Conservation (phyloP, 1,140 invertebrate genomes). For the Eufriesea mexicana region DNA sequence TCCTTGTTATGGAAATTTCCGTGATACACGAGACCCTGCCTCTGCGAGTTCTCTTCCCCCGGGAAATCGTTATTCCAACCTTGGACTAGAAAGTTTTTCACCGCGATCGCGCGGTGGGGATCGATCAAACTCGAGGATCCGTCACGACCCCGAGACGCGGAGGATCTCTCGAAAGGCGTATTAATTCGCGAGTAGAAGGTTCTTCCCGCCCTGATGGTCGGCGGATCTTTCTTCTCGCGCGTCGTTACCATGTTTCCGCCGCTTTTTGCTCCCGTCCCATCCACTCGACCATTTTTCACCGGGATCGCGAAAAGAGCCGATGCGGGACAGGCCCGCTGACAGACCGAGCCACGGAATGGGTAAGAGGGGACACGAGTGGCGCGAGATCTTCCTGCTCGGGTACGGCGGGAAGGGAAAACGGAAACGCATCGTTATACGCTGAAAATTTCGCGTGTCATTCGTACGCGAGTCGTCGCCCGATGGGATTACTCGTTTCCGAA, state of each 20-base stretch:
- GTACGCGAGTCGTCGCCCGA: neutral
- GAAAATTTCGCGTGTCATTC: too few relatives aligned
- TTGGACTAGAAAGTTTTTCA: conserved; percentile 8
- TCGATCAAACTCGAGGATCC: neutral
- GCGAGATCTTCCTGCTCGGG: neutral
- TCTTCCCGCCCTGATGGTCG: neutral
- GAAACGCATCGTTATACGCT: neutral
- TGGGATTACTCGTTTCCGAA: neutral
- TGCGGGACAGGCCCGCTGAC: conserved; percentile 16
- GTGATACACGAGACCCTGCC: neutral
- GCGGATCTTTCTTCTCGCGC: neutral
- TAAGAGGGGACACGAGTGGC: neutral
- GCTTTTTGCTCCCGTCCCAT: neutral
- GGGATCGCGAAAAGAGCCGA: conserved; percentile 6
- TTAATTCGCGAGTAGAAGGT: neutral
- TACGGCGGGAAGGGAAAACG: too few relatives aligned
- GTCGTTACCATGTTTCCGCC: neutral
- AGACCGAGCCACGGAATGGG: neutral
- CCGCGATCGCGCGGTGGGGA: neutral
- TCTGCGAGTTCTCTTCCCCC: too few relatives aligned
- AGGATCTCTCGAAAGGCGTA: neutral
- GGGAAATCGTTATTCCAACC: conserved; percentile 36
- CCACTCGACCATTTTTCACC: conserved; percentile 36
- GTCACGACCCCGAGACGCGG: neutral
- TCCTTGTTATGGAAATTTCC: conserved; percentile 43